Base-by-base conservation (phyloP, 2,888 invertebrate species). In the Caenorhabditis uteleia region DNA sequence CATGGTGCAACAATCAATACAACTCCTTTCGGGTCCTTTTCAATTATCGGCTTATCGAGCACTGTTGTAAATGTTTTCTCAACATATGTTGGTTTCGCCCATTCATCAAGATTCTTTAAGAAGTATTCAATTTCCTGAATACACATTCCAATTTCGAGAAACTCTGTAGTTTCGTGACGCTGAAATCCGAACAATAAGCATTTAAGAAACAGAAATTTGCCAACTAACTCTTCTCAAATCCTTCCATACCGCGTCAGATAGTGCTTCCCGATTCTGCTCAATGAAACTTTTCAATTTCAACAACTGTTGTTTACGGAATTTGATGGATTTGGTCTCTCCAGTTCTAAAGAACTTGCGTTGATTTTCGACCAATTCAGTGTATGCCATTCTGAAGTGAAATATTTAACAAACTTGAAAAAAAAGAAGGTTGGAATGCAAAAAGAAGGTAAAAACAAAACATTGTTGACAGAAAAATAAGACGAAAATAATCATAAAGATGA, bases 1-100 rank as follows among this genome's bases (percentile, higher is more conserved):
- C 95, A 98, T 0, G 95, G 91, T 0, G 94, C 92, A 67, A 88
- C 84, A 39, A 88, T 83, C 4, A 98, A 87, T 2, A 90, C 91
- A 21, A 95, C 92, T 23, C 97, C 97, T 83, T 89, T 92, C 49
- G 97, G 97, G 78, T 72, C 69, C 16, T 67, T 69, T 29, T 68
- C 61, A 7, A 76, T 55, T 38, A 62, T 42, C 33, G 71, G 78
- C 59, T 75, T 66, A 65, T 73, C 62, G 71, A 90, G 57, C 16
- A 62, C 49, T 5, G 70, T 64, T 10, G 61, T 40, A 27, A 73
- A 42, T 0, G 69, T 68, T 33, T 65, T 68, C 29, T 60, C 57
- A 1, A 67, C 77, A 36, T 68, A 42, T 2, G 59, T 50, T 12
- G 77, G 68, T 33, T 67, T 51, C 1, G 54, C 43, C 77, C 77